A percentile compares a stretch with the other conserved stretches of the same genome.
Conservation (phyloP, 2,797 vertebrate genomes). For the Karalla daura region DNA sequence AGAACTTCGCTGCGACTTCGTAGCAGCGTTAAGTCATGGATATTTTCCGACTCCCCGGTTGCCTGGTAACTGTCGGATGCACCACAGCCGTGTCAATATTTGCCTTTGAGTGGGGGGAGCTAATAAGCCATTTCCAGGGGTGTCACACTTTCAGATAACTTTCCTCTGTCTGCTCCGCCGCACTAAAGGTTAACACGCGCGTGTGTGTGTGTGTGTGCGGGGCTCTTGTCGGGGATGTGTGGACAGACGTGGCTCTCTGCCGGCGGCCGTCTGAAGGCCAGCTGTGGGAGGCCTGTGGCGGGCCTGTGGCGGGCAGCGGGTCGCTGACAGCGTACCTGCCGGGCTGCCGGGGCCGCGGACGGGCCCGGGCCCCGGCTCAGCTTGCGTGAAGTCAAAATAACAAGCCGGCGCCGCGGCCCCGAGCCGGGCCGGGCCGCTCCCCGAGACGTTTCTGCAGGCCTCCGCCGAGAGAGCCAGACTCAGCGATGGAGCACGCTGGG, state of each 20-base stretch:
- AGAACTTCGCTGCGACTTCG: too few relatives aligned
- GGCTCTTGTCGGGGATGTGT: too few relatives aligned
- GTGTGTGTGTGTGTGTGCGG: too few relatives aligned
- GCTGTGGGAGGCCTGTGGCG: slow-evolving; percentile 30
- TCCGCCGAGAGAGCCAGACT: slow-evolving; percentile 4
- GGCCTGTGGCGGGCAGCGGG: slow-evolving; percentile 35
- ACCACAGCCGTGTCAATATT: too few relatives aligned
- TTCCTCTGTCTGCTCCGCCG: too few relatives aligned
- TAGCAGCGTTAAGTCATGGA: too few relatives aligned
- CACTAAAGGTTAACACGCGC: not conserved
- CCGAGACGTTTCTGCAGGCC: slow-evolving; percentile 26
- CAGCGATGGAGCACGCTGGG: slow-evolving; percentile 19
- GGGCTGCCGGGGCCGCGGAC: slow-evolving; percentile 27
- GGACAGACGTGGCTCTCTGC: slow-evolving; percentile 25
- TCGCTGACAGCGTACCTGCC: slow-evolving; percentile 31
- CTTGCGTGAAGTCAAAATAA: slow-evolving; percentile 63
- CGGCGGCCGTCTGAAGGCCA: slow-evolving; percentile 22
- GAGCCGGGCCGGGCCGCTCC: too few relatives aligned
- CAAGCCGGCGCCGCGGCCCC: slow-evolving; percentile 37
- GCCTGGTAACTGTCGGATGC: too few relatives aligned
- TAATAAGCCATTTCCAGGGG: too few relatives aligned
- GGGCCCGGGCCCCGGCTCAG: slow-evolving; percentile 41
- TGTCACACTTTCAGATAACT: not conserved
- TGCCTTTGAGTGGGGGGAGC: too few relatives aligned
- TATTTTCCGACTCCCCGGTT: too few relatives aligned